Evolutionary conservation across 2,797 vertebrate species (phyloP), one percentile per base, ranked within the genome.

Genomic region (Pachyuromys duprasi): DNA sequence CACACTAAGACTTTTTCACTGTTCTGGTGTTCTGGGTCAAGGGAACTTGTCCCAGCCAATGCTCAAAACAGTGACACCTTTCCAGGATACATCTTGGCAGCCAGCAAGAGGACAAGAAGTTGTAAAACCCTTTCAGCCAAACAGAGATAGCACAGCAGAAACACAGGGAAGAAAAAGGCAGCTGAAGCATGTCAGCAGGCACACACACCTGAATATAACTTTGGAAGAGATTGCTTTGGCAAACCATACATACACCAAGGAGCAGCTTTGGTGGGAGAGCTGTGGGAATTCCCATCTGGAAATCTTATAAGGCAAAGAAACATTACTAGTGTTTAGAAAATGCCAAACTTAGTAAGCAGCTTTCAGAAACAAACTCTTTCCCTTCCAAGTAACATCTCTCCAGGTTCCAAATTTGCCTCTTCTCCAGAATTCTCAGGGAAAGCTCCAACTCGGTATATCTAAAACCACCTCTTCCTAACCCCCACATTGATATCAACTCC

Each of bases 271-370:
- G 60, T 2, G 18, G 15, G 49, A 80, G 62, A 97, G 86, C 26
- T 75, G 74, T 67, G 60, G 91, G 76, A 97, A 79, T 17, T 97
- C 49, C 91, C 86, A 95, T 36, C 80, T 95, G 75, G 79, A 97
- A 97, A 92, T 93, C 42, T 24, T 62, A 9, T 8, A 36, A 75
- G 57, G 42, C 14, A 70, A 97, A 75, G 87, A 94, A 94, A 69
- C 4, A 17, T 80, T 91, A 94, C 42, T 55, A 31, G 22, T 90
- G 89, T 87, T 70, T 67, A 89, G 89, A 91, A 97, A 86, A 80
- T 86, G 92, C 45, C 49, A 92, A 93, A 14, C 9, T 49, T 63
- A 81, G 94, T 96, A 92, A 15, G 3, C 36, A 65, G 72, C 87
- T 87, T 84, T 33, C 60, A 36, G 57, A 97, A 97, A 92, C n/a